Conservation (phyloP, 2,888 invertebrate species). For the Nephrotoma appendiculata region DNA sequence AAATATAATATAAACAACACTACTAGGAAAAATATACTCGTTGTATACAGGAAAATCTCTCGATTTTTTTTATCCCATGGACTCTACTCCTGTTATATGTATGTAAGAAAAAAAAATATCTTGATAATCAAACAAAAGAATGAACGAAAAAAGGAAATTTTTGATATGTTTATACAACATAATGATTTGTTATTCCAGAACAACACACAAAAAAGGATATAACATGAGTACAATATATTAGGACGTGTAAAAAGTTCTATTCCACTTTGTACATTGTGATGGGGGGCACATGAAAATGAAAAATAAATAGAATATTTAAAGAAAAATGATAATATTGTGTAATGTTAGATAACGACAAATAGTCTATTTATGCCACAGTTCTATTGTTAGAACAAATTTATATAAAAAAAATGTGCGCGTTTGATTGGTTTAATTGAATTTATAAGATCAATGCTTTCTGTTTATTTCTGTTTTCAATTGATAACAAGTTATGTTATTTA, state of each 20-base stretch:
- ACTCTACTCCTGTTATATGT: neutral
- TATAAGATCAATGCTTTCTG: neutral
- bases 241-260: neutral
- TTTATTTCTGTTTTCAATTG: neutral
- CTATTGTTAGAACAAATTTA: neutral
- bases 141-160: neutral
- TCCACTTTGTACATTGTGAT: neutral
- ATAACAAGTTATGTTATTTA: neutral
- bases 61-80: neutral
- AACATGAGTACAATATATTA: neutral
- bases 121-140: neutral
- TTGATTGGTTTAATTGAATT: neutral
- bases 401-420: neutral
- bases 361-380: neutral
- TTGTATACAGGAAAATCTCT: neutral
- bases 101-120: neutral
- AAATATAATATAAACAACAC: neutral
- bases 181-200: neutral
- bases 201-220: neutral
- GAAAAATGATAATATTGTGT: neutral
- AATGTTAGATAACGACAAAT: neutral
- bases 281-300: neutral
- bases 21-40: neutral
- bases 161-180: neutral
- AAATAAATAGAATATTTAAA: neutral